These are phyloP conservation scores for Thalassaphorura encarpata DNA, from an alignment of 1,140 invertebrate species.

Conservation along the genomic window DNA sequence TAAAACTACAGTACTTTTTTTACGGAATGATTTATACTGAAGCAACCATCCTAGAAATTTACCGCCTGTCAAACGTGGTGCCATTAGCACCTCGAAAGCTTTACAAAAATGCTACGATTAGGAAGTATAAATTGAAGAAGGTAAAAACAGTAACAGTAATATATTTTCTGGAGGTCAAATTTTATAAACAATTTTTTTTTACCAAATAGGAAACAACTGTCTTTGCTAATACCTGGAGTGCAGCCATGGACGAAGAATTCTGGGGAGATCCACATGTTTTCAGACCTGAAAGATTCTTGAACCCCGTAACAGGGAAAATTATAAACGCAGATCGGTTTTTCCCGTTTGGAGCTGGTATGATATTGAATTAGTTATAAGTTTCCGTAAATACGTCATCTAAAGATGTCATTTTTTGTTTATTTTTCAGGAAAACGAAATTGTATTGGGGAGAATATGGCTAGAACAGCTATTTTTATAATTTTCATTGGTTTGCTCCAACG, in stretches of 20 bases:
- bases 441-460: background rate
- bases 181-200: background rate
- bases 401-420: too few relatives aligned
- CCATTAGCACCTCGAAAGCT: constrained; percentile 68
- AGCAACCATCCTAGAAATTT: constrained; percentile 59
- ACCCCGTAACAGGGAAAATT: constrained; percentile 34
- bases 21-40: constrained; percentile 68
- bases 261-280: constrained; percentile 61
- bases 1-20: constrained; percentile 39
- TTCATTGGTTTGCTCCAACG: background rate
- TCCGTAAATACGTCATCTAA: too few relatives aligned
- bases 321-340: background rate
- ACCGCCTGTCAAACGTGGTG: constrained; percentile 63
- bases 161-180: background rate
- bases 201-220: background rate
- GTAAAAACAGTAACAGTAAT: constrained; percentile 31
- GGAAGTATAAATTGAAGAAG: constrained; percentile 64
- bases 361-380: too few relatives aligned
- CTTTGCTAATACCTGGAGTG: constrained; percentile 48
- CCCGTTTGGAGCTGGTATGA: too few relatives aligned
- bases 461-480: background rate
- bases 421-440: background rate
- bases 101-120: constrained; percentile 53
- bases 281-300: constrained; percentile 63
- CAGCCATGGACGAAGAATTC: constrained; percentile 57